Evolutionary conservation across 2,113 vertebrate genomes (phyloP).

Genomic region (Megaleporinus macrocephalus): DNA sequence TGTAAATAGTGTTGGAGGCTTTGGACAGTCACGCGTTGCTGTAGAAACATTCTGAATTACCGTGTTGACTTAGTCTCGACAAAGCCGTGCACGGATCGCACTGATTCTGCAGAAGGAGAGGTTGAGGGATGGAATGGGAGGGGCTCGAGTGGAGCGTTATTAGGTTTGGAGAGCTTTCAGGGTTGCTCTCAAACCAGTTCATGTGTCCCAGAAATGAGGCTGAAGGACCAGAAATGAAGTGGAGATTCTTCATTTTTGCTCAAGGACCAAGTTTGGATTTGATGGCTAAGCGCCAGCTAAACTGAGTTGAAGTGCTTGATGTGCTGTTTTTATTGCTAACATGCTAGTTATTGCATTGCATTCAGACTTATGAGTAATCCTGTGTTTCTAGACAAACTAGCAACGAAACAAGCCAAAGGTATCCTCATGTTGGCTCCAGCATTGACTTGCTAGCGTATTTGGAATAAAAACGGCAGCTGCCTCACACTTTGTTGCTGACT

Average conservation of each 20-base stretch:
- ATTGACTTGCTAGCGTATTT: no score
- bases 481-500: no score
- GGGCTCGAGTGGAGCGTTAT: constrained; percentile 29
- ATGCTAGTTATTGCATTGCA: no score
- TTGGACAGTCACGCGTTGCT: constrained; percentile 2
- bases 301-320: constrained; percentile 55
- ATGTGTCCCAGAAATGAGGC: constrained; percentile 22
- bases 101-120: not conserved
- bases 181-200: constrained; percentile 9
- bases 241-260: constrained; percentile 62
- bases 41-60: not conserved
- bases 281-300: constrained; percentile 74
- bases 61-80: not conserved
- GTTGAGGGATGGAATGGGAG: not conserved
- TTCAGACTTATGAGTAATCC: no score
- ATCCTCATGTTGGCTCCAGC: no score
- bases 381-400: no score
- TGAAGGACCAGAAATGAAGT: not conserved
- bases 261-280: constrained; percentile 71
- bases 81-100: constrained; percentile 1
- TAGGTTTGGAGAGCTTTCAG: constrained; percentile 20
- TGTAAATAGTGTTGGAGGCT: constrained; percentile 24
- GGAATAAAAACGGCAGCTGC: no score
- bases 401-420: no score
- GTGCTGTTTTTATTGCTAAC: not conserved